phyloP scores from a whole-genome alignment of 2,888 invertebrate species.

The Zhengitettix transpicula region DNA sequence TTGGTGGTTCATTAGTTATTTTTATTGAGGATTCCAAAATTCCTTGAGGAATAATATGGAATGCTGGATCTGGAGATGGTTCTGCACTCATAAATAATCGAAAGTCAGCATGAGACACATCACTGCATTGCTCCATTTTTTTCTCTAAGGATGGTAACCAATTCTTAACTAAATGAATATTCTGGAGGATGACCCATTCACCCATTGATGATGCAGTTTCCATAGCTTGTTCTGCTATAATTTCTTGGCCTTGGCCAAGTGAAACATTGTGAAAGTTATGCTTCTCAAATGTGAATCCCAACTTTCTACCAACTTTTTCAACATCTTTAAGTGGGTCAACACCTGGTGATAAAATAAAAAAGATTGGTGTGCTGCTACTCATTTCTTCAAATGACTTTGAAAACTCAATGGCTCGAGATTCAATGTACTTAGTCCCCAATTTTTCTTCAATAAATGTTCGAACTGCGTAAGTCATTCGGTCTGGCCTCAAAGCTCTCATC shows the following conservation, averaged over 20 bases:
- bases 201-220: conserved; percentile 55
- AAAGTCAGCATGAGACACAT: conserved; percentile 45
- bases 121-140: conserved; percentile 68
- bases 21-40: conserved; percentile 86
- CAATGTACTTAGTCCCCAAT: conserved; percentile 65
- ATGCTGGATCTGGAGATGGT: conserved; percentile 51
- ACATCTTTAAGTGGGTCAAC: conserved; percentile 90
- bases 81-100: conserved; percentile 76
- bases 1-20: conserved; percentile 91
- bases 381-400: conserved; percentile 75
- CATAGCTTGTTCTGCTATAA: conserved; percentile 79
- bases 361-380: conserved; percentile 68
- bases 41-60: conserved; percentile 49
- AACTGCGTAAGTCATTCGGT: conserved; percentile 88
- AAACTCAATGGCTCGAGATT: conserved; percentile 63
- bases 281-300: conserved; percentile 63
- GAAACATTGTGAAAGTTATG: conserved; percentile 86
- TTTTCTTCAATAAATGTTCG: conserved; percentile 77
- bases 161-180: conserved; percentile 77
- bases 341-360: conserved; percentile 87
- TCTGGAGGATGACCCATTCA: conserved; percentile 88
- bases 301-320: conserved; percentile 62
- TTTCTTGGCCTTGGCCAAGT: conserved; percentile 86
- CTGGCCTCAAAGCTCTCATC: conserved; percentile 77
- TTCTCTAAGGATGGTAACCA: conserved; percentile 85